Conservation (phyloP, 1,140 invertebrate genomes). For the Ips typographus region DNA sequence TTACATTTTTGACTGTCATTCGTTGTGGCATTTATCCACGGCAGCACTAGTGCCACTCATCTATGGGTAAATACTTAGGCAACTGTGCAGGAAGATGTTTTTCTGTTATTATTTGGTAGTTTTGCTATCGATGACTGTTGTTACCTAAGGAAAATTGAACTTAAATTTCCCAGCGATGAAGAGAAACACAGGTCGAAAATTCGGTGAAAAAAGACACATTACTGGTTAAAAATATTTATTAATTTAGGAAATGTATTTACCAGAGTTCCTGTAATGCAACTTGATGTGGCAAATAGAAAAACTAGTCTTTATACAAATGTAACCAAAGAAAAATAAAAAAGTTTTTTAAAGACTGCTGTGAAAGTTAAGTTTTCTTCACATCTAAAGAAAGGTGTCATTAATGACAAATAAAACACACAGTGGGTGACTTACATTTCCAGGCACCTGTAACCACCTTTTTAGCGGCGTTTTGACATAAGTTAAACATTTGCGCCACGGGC, state of each 20-base stretch:
- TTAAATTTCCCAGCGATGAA: conserved; percentile 14
- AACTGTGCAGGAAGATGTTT: background rate
- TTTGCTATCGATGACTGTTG: conserved; percentile 62
- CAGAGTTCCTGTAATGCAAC: too few relatives aligned
- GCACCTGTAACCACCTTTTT: conserved; percentile 3
- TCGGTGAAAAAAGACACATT: conserved; percentile 11
- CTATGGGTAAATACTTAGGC: conserved; percentile 68
- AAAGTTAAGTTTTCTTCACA: too few relatives aligned
- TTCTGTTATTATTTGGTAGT: conserved; percentile 48
- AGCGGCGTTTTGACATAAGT: conserved; percentile 14
- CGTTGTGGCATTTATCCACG: conserved; percentile 94
- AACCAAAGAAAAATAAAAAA: too few relatives aligned
- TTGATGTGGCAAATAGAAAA: too few relatives aligned
- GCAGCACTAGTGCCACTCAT: conserved; percentile 77
- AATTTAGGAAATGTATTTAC: too few relatives aligned
- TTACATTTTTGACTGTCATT: conserved; percentile 90
- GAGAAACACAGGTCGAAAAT: conserved; percentile 1
- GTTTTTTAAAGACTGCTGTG: too few relatives aligned
- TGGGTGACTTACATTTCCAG: conserved; percentile 15
- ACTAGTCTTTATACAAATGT: too few relatives aligned
- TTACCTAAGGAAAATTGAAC: conserved; percentile 53
- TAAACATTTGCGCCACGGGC: background rate
- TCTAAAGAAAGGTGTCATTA: too few relatives aligned
- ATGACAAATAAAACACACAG: too few relatives aligned
- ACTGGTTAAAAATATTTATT: too few relatives aligned